Conservation (phyloP, 2,113 vertebrate genomes). For the Pardalotus punctatus region DNA sequence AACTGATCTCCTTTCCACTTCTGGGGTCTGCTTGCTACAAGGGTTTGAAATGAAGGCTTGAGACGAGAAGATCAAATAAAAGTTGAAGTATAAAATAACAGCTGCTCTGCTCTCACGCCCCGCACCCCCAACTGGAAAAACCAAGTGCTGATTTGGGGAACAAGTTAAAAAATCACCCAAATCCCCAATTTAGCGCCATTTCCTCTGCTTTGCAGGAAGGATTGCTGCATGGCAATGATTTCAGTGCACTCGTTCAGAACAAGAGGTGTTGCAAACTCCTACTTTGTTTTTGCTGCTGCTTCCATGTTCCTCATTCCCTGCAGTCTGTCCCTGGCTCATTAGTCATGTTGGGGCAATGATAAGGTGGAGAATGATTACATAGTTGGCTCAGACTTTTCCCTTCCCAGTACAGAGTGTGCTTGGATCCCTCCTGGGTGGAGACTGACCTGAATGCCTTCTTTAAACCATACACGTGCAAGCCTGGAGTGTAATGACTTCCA, state of each 20-base stretch:
- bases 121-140: rapidly evolving
- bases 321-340: slow-evolving; percentile 37
- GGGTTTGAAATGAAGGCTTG: not conserved
- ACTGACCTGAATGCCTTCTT: slow-evolving; percentile 54
- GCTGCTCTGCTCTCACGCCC: not conserved
- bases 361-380: slow-evolving; percentile 66
- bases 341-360: slow-evolving; percentile 59
- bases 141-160: not conserved
- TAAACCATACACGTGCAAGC: not conserved
- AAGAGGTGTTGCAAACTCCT: slow-evolving; percentile 2
- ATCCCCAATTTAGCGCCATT: not conserved
- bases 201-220: not conserved
- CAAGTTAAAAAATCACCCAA: not conserved
- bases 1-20: not conserved
- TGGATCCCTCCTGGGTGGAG: slow-evolving; percentile 57
- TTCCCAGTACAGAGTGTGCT: slow-evolving; percentile 40
- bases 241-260: not conserved
- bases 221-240: not conserved
- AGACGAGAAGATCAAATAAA: not conserved
- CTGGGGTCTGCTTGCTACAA: not conserved
- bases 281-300: not conserved
- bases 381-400: slow-evolving; percentile 65
- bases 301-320: slow-evolving; percentile 49
- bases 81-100: not conserved
- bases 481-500: slow-evolving; percentile 49